Percentiles rank a stretch among this genome's conserved stretches.
phyloP scores from a whole-genome alignment of 2,888 invertebrate genomes.

The Coronaproctus castanopsis region DNA sequence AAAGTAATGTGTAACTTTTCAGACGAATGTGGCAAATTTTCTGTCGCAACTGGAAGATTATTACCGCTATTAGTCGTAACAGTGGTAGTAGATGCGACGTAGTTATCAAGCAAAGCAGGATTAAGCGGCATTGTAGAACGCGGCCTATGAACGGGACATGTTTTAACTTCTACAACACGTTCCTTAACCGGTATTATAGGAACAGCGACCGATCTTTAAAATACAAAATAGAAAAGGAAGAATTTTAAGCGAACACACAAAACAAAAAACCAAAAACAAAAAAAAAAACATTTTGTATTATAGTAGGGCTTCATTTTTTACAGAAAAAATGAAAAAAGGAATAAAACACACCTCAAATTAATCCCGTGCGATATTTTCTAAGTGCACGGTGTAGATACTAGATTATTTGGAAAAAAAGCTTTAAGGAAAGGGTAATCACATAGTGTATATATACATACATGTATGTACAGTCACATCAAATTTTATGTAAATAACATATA shows the following conservation, averaged over 20 bases:
- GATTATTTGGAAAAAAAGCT: no score
- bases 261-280: no score
- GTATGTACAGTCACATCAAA: no score
- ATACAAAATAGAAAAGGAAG: not conserved
- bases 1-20: constrained; percentile 12
- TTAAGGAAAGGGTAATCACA: no score
- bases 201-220: constrained; percentile 40
- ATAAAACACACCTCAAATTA: no score
- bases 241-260: not conserved
- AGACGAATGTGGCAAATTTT: not conserved
- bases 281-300: not conserved
- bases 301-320: not conserved
- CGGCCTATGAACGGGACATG: constrained; percentile 51
- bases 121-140: constrained; percentile 51
- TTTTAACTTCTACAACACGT: constrained; percentile 39
- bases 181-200: constrained; percentile 63
- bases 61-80: constrained; percentile 1
- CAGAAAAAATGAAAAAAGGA: not conserved
- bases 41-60: not conserved
- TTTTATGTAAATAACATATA: no score
- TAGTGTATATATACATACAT: no score
- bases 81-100: constrained; percentile 24
- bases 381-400: no score
- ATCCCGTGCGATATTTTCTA: no score
- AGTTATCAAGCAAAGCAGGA: constrained; percentile 49